These are phyloP conservation scores for Drosophila pectinifera DNA, from an alignment of 1,140 invertebrate genomes.

Conservation along the genomic window DNA sequence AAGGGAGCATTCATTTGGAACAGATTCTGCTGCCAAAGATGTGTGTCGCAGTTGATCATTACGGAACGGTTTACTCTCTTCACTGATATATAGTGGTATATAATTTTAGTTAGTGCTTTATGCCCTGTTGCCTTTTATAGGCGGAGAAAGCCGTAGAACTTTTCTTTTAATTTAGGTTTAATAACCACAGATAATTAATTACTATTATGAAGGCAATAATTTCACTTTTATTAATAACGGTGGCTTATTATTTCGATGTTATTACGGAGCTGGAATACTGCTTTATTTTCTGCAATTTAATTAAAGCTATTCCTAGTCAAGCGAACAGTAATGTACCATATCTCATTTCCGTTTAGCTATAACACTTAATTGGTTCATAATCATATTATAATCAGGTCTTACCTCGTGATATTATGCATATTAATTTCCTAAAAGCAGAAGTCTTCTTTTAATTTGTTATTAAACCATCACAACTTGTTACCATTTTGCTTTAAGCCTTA, in stretches of 20 bases:
- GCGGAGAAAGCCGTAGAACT: conserved; percentile 7
- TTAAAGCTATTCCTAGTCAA: not conserved
- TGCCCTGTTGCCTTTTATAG: conserved; percentile 52
- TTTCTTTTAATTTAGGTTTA: not conserved
- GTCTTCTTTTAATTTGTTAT: conserved; percentile 1
- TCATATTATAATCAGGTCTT: not conserved
- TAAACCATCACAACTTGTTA: conserved; percentile 1
- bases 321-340: no score
- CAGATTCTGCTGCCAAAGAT: conserved; percentile 41
- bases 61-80: conserved; percentile 33
- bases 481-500: conserved; percentile 4
- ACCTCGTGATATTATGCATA: not conserved
- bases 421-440: not conserved
- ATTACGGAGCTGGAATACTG: not conserved
- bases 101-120: conserved; percentile 21
- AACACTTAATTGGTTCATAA: not conserved
- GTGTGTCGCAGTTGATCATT: conserved; percentile 54
- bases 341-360: not conserved
- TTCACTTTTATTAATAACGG: not conserved
- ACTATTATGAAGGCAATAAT: not conserved
- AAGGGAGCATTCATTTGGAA: conserved; percentile 55
- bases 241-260: no score
- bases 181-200: not conserved
- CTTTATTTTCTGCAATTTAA: not conserved
- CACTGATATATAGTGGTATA: conserved; percentile 39